Conservation (phyloP, 2,888 invertebrate species). For the Cepaea hortensis region DNA sequence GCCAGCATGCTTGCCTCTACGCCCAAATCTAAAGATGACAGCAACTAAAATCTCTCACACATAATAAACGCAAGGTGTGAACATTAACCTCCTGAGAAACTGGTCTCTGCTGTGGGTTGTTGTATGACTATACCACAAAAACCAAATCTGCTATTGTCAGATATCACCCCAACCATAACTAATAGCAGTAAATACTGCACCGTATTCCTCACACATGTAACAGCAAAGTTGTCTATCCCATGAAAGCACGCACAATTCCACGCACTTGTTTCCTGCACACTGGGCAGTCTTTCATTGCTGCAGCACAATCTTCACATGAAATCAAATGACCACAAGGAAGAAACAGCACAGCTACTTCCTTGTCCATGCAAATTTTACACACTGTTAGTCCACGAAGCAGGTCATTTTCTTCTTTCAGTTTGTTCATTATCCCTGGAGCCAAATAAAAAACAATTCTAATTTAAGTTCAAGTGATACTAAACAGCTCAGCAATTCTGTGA, state of each 20-base stretch:
- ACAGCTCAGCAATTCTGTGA: too few relatives aligned
- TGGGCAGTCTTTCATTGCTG: conserved; percentile 36
- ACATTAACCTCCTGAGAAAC: too few relatives aligned
- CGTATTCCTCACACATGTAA: not conserved
- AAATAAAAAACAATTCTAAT: not conserved
- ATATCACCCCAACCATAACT: too few relatives aligned
- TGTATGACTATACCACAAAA: too few relatives aligned
- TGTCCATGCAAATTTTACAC: conserved; percentile 47
- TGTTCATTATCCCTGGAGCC: not conserved
- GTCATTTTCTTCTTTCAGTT: conserved; percentile 25
- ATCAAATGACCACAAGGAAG: conserved; percentile 44
- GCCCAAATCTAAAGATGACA: too few relatives aligned
- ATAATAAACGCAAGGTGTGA: too few relatives aligned
- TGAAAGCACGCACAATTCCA: conserved; percentile 39
- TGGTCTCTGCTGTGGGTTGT: too few relatives aligned
- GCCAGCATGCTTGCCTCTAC: too few relatives aligned
- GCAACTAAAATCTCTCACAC: too few relatives aligned
- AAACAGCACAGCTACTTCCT: conserved; percentile 42
- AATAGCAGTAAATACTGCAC: too few relatives aligned
- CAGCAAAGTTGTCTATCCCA: not conserved
- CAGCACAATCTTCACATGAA: conserved; percentile 37
- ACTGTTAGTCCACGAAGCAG: conserved; percentile 34
- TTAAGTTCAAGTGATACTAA: not conserved
- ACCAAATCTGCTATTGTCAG: too few relatives aligned
- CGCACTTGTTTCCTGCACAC: conserved; percentile 30